Base-by-base conservation (phyloP, 2,888 invertebrate species). In the Stenodema calcarata region DNA sequence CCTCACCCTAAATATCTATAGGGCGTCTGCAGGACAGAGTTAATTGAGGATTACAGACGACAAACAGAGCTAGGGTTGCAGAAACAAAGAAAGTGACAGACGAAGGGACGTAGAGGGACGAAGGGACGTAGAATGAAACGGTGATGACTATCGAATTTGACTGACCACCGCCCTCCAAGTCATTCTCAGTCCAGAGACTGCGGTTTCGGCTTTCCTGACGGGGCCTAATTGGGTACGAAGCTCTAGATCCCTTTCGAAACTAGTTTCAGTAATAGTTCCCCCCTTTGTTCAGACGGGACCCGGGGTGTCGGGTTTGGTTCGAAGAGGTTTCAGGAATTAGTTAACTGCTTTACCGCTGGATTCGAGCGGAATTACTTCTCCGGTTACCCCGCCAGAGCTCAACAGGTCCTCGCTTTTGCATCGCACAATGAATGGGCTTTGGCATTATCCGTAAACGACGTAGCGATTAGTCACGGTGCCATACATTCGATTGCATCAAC, bases 361-460 rank as follows among this genome's bases (percentile, higher is more conserved):
- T 82, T 82, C 82, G n/a, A 82, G 35, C 82, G 62, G 82, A 82
- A 82, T 82, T 82, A 82, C 69, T 82, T 80, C 80, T 50, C 30
- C 44, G n/a, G 80, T 30, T 50, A 80, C 50, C 44, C 35, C 62
- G 30, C 23, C 1, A 9, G 23, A n/a, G 62, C 35, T 82, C 82
- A 82, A 82, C 82, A 82, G 82, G 82, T 82, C 41, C 18, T 54
- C 30, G 50, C 80, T 23, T 50, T 28, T 54, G 44, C 44, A 78
- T 78, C 42, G 35, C 28, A 23, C 11, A 62, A 62, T 62, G 18
- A 62, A 62, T 7, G 62, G 62, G 62, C 62, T 62, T 62, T 23
- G 23, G 62, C 4, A 9, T 62, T 62, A 62, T 23, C 62, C 27
- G 23, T 62, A 62, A 62, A 50, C n/a, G 50, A 50, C 50, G 16